phyloP scores from a whole-genome alignment of 2,113 vertebrate genomes.

The Sander lucioperca region DNA sequence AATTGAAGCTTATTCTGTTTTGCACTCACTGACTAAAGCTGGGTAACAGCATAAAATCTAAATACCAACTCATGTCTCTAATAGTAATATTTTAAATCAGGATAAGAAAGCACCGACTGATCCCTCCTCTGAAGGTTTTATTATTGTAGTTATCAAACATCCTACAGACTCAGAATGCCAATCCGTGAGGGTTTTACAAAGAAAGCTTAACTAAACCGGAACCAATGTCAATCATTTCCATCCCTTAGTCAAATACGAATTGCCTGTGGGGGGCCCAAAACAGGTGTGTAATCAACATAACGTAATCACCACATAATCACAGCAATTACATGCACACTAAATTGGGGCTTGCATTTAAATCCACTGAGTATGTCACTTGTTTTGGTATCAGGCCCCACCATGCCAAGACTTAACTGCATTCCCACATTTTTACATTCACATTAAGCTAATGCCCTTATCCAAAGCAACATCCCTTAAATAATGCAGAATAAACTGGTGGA shows the following conservation, averaged over 20 bases:
- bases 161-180: background rate
- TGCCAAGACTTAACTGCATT: constrained; percentile 4
- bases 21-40: constrained; percentile 11
- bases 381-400: constrained; percentile 16
- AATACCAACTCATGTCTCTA: background rate
- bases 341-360: constrained; percentile 55
- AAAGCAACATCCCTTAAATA: background rate
- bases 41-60: constrained; percentile 2
- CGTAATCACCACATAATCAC: constrained; percentile 75
- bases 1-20: constrained; percentile 13
- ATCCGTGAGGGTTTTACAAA: constrained; percentile 23
- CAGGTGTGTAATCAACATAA: constrained; percentile 75
- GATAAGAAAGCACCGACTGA: background rate
- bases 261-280: constrained; percentile 36
- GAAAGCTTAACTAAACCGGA: constrained; percentile 44
- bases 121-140: constrained; percentile 18
- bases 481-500: background rate
- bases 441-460: constrained; percentile 6
- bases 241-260: constrained; percentile 46
- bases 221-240: constrained; percentile 50
- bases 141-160: constrained; percentile 21
- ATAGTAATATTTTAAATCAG: constrained; percentile 4
- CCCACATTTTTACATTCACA: background rate
- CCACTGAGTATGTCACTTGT: constrained; percentile 36
- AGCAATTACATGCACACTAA: constrained; percentile 69